These are phyloP conservation scores for Calidris pygmaea DNA, from an alignment of 2,113 vertebrate species.

Conservation along the genomic window DNA sequence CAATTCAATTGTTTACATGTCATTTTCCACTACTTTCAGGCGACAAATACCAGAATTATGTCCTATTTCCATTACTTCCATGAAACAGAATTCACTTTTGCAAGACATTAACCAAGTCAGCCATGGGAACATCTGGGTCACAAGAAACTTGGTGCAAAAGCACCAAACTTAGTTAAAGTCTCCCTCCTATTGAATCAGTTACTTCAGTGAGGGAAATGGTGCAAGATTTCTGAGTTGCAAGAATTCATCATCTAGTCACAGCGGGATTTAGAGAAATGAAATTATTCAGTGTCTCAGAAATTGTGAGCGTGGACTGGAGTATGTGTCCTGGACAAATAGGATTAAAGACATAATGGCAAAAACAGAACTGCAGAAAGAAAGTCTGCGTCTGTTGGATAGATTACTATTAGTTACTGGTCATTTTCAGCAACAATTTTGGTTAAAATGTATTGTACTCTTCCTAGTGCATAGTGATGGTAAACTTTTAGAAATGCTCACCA, in stretches of 20 bases:
- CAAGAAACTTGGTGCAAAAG: neutral
- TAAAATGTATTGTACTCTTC: neutral
- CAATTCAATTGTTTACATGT: neutral
- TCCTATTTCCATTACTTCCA: neutral
- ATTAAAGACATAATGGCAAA: constrained; percentile 17
- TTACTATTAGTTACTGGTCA: neutral
- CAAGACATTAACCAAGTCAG: neutral
- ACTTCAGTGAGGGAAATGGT: neutral
- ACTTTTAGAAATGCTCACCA: neutral
- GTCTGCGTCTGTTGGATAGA: neutral
- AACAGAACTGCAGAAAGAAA: neutral
- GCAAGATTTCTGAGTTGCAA: neutral
- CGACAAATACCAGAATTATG: neutral
- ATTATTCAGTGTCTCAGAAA: constrained; percentile 18
- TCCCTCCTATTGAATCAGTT: neutral
- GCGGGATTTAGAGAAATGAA: constrained; percentile 22
- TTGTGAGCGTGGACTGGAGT: neutral
- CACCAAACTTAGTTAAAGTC: neutral
- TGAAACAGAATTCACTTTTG: neutral
- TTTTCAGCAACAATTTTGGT: neutral
- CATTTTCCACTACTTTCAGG: neutral
- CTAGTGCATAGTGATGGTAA: neutral
- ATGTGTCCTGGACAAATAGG: neutral
- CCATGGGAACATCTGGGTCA: neutral
- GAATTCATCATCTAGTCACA: neutral